Percentiles rank a stretch among this genome's conserved stretches.
Evolutionary conservation across 2,888 invertebrate species (phyloP).

Genomic region (Antitype chi): DNA sequence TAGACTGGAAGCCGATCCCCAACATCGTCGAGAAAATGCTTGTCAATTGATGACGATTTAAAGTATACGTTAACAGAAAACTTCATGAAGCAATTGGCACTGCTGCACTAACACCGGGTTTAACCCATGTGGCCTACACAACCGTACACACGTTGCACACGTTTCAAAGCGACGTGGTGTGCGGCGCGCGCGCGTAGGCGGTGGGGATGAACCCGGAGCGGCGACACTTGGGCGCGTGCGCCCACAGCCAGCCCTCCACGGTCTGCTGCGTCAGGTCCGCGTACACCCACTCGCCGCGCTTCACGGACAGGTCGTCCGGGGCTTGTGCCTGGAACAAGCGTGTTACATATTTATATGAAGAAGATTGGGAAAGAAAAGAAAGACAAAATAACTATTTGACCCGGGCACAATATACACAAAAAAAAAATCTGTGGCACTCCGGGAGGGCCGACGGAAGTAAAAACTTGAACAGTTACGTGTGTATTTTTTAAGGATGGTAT

Average conservation of each 20-base stretch:
- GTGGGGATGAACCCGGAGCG: constrained; percentile 99
- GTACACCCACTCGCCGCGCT: constrained; percentile 98
- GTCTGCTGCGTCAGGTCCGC: constrained; percentile 98
- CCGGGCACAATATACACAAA: too few species aligned
- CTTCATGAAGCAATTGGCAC: constrained; percentile 32
- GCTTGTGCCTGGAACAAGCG: constrained; percentile 93
- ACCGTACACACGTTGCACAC: neutral
- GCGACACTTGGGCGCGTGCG: constrained; percentile 97
- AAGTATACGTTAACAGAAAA: constrained; percentile 4
- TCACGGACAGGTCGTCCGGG: constrained; percentile 97
- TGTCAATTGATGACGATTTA: neutral
- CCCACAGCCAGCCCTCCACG: constrained; percentile 98
- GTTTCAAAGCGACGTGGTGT: constrained; percentile 95
- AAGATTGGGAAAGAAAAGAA: too few species aligned
- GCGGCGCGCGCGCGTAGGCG: constrained; percentile 97
- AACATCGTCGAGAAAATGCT: neutral
- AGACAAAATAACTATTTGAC: too few species aligned
- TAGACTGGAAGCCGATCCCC: too few species aligned
- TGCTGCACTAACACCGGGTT: neutral
- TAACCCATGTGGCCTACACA: neutral
- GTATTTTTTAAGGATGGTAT: too few species aligned
- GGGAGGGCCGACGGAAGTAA: too few species aligned
- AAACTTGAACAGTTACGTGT: too few species aligned
- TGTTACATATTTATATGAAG: too few species aligned
- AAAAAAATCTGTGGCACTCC: too few species aligned